Base-by-base conservation (phyloP, 2,113 vertebrate species). In the Rissa tridactyla region DNA sequence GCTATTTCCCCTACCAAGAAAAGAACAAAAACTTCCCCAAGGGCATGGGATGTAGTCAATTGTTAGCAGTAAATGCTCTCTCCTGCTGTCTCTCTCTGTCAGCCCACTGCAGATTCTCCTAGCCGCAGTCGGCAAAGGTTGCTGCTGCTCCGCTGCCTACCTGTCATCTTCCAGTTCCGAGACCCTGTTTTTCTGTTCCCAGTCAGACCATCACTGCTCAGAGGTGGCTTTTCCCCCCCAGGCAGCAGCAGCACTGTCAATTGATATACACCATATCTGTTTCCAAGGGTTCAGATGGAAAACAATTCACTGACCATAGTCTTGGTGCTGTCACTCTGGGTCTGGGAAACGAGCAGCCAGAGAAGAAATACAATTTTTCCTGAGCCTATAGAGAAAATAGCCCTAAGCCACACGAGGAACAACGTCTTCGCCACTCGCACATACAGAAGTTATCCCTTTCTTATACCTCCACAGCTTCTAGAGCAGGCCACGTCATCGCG, bases 241-340 rank as follows among this genome's bases (percentile, higher is more conserved):
- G 0, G 23, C 18, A 42, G 46, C 26, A 71, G n/a, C 38, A 55
- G 29, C 14, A 11, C 38, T 2, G n/a, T 7, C 8, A 55, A 21
- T 2, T 10, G 6, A 19, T 26, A 6, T 2, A 32, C 4, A 8
- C 8, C 5, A 0, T 11, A 46, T 4, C n/a, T 5, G 7, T 17
- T 34, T 23, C 38, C 38, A 34, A 77, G 11, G 26, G 38, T 54
- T 36, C 42, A 12, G 26, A 36, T 11, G 12, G 51, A 27, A 20
- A 15, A 46, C 23, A 10, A 15, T 10, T 54, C 52, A 2, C 40
- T 32, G 10, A 32, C 18, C 6, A 2, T 1, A 49, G 25, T 4
- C 42, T 30, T 2, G 11, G 34, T 36, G n/a, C 13, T 46, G 32
- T 40, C 4, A 3, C 34, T n/a, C 49, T 10, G 36, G 49, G 22